Evolutionary conservation across 1,140 invertebrate species (phyloP).

Genomic region (Solenopsis invicta): DNA sequence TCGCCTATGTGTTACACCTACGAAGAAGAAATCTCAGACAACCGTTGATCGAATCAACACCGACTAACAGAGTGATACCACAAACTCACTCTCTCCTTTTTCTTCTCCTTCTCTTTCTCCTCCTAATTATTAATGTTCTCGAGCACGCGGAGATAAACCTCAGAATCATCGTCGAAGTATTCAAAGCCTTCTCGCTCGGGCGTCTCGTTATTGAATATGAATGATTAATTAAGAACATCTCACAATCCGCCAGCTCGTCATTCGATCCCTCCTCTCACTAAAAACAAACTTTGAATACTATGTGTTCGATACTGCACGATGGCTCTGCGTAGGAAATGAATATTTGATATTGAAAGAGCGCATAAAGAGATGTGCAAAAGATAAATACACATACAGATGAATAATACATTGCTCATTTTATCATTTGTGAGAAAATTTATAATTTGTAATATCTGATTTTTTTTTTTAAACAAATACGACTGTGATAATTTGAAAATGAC

Average conservation of each 20-base stretch:
- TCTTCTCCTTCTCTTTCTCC: slow-evolving; percentile 56
- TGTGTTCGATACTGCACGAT: slow-evolving; percentile 17
- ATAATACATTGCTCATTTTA: background rate
- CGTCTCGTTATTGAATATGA: slow-evolving; percentile 79
- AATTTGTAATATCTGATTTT: background rate
- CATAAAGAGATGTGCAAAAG: slow-evolving; percentile 18
- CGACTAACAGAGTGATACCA: slow-evolving; percentile 73
- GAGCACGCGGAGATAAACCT: slow-evolving; percentile 77
- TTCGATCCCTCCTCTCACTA: slow-evolving; percentile 45
- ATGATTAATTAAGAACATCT: slow-evolving; percentile 82
- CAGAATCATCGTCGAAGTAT: slow-evolving; percentile 79
- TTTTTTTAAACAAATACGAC: background rate
- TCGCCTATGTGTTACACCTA: slow-evolving; percentile 54
- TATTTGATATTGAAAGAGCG: slow-evolving; percentile 30
- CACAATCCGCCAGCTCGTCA: slow-evolving; percentile 70
- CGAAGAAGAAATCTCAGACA: slow-evolving; percentile 68
- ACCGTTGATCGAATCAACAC: slow-evolving; percentile 77
- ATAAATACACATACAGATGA: background rate
- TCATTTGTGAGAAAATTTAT: background rate
- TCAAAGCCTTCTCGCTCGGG: slow-evolving; percentile 67
- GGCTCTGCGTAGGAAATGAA: slow-evolving; percentile 29
- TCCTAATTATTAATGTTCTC: slow-evolving; percentile 80
- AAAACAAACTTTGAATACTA: slow-evolving; percentile 72
- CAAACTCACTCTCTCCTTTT: slow-evolving; percentile 53
- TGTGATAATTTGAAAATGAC: background rate